Base-by-base conservation (phyloP, 2,888 invertebrate species). In the Diachrysia chrysitis region DNA sequence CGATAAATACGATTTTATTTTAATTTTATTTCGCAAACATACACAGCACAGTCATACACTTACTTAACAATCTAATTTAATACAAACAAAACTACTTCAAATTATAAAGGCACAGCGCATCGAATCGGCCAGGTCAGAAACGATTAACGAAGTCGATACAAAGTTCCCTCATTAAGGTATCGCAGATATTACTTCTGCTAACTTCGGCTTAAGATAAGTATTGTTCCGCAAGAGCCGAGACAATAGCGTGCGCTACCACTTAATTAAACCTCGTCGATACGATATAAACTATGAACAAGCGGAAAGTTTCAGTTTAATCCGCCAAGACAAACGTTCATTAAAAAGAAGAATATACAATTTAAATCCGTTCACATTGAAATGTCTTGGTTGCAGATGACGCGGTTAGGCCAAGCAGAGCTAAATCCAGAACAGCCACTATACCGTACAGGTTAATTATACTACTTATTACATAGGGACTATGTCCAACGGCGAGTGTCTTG, bases 91-190 rank as follows among this genome's bases (percentile, higher is more conserved):
- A 72, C 76, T 66, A 75, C 61, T 76, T 75, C 64, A 74, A 81
- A 77, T 77, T 59, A 77, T 79, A 80, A 83, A 79, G 69, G 73
- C 69, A 75, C 73, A 79, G 78, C 66, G 76, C 67, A 67, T 69
- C 70, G 72, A 80, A 81, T 68, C 86, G 89, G 86, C 86, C 84
- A 85, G 89, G 90, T 92, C 90, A 90, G 88, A 88, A 88, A 89
- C 92, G 93, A 93, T 93, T 93, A 94, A 92, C 91, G 82, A 94
- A 94, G 92, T 92, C 92, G 93, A 94, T 93, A 93, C 88, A 91
- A 95, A 95, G 93, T 95, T 94, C 91, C 88, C 94, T 95, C 95
- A 94, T 95, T 95, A 95, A 93, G 93, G 93, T 93, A 95, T 93
- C 92, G 92, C 84, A 89, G 93, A 93, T 94, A 95, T 94, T 93